These are phyloP conservation scores for Drosophila sp. DNA, from an alignment of 1,140 invertebrate genomes.

Conservation along the genomic window DNA sequence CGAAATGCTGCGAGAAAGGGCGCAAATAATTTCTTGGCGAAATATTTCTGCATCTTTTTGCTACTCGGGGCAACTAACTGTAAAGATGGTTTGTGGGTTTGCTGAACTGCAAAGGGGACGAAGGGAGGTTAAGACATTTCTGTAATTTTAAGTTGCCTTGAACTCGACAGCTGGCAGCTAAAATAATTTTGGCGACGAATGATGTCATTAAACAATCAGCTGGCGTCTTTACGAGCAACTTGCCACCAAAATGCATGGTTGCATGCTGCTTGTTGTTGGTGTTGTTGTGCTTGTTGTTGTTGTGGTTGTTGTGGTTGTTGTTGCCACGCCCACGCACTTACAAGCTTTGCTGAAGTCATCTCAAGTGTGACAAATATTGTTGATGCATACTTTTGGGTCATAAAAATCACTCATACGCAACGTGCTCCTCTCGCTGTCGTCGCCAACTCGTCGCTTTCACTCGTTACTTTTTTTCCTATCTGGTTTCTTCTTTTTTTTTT, in stretches of 20 bases:
- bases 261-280: neutral
- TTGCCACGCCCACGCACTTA: conserved; percentile 29
- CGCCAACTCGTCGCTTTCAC: neutral
- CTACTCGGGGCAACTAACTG: conserved; percentile 7
- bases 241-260: conserved; percentile 1
- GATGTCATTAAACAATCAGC: conserved; percentile 52
- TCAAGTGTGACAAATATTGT: conserved; percentile 56
- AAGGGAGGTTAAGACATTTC: neutral
- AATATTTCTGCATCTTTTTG: conserved; percentile 2
- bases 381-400: conserved; percentile 44
- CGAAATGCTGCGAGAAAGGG: conserved; percentile 9
- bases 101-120: neutral
- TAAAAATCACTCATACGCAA: conserved; percentile 66
- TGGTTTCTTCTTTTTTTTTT: conserved; percentile 2
- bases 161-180: conserved; percentile 17
- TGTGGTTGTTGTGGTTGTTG: neutral
- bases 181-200: conserved; percentile 39
- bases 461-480: conserved; percentile 1
- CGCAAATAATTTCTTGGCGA: conserved; percentile 17
- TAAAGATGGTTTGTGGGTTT: neutral
- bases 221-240: neutral
- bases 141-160: conserved; percentile 24
- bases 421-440: conserved; percentile 9
- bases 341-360: conserved; percentile 27
- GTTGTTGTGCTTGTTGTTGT: neutral